phyloP scores from a whole-genome alignment of 2,113 vertebrate genomes.

The Xiphias gladius region DNA sequence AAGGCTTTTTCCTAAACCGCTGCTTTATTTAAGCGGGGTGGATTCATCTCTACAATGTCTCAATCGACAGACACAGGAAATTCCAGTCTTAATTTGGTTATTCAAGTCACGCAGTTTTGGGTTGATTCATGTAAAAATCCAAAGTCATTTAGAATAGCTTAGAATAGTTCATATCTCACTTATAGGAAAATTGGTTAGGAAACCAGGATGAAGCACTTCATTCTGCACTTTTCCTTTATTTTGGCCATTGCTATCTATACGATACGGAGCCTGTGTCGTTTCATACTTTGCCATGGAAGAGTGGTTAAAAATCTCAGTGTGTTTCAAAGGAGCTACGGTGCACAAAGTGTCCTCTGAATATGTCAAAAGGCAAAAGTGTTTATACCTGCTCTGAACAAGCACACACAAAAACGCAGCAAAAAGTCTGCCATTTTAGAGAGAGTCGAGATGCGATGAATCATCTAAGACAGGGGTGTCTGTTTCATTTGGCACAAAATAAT shows the following conservation, averaged over 20 bases:
- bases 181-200: not conserved
- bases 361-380: not conserved
- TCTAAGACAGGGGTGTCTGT: too few species aligned
- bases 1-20: slow-evolving; percentile 25
- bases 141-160: slow-evolving; percentile 12
- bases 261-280: not conserved
- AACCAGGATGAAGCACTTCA: not conserved
- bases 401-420: too few species aligned
- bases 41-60: not conserved
- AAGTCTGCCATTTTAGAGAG: too few species aligned
- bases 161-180: not conserved
- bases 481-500: too few species aligned
- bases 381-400: too few species aligned
- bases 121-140: slow-evolving; percentile 23
- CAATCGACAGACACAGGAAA: slow-evolving; percentile 36
- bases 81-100: slow-evolving; percentile 40
- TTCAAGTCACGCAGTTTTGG: slow-evolving; percentile 31
- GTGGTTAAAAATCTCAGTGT: not conserved
- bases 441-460: not conserved
- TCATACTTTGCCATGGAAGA: not conserved
- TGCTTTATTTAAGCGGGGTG: slow-evolving; percentile 40
- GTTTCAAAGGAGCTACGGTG: not conserved
- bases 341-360: not conserved
- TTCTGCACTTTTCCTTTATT: not conserved
- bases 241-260: not conserved